A percentile compares a stretch with the other conserved stretches of the same genome.
phyloP scores from a whole-genome alignment of 2,113 vertebrate species.

The Sinocyclocheilus anshuiensis region DNA sequence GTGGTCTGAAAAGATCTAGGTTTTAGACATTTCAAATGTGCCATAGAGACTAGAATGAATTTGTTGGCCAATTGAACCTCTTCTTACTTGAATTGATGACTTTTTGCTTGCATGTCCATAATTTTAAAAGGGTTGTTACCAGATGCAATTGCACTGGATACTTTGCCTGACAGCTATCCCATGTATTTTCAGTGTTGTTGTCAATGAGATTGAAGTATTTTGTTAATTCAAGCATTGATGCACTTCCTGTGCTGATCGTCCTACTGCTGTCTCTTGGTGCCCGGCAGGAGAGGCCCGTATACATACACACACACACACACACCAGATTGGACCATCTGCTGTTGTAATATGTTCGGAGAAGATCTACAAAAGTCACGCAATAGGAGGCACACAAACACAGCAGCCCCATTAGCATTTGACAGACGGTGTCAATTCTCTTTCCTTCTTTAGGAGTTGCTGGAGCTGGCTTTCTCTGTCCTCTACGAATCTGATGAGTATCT shows the following conservation, averaged over 20 bases:
- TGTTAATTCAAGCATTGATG: conserved; percentile 39
- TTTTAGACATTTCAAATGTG: neutral
- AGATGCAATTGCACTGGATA: neutral
- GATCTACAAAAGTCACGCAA: conserved; percentile 36
- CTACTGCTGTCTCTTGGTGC: conserved; percentile 34
- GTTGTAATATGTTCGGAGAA: conserved; percentile 41
- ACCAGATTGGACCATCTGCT: conserved; percentile 55
- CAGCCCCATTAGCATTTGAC: conserved; percentile 49
- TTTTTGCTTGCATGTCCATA: neutral
- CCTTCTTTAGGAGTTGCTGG: conserved; percentile 89
- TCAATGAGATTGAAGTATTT: conserved; percentile 7
- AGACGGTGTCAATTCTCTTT: conserved; percentile 30
- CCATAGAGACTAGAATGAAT: neutral
- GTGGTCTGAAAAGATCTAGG: neutral
- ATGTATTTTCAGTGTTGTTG: conserved; percentile 27
- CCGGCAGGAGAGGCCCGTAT: conserved; percentile 20
- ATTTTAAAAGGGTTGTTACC: neutral
- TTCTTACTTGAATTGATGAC: neutral
- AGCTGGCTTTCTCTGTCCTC: conserved; percentile 96
- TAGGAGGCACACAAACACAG: conserved; percentile 45
- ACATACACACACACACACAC: neutral
- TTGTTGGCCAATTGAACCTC: neutral
- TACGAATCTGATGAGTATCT: conserved; percentile 96
- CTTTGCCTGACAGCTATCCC: neutral
- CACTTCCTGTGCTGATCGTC: conserved; percentile 15